Base-by-base conservation (phyloP, 2,888 invertebrate species). In the Leptinotarsa haldemani region DNA sequence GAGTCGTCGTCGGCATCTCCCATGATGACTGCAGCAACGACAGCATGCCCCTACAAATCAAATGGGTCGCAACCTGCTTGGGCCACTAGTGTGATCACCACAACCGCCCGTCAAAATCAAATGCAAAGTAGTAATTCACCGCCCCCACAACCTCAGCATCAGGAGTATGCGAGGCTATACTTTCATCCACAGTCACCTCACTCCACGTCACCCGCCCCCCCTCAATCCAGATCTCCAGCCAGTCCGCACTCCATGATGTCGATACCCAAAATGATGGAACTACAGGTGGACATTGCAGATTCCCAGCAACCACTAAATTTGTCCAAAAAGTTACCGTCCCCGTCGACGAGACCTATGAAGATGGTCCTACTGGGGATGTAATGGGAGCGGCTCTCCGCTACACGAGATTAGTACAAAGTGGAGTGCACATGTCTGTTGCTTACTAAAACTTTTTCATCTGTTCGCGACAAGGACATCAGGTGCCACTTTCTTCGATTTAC, bases 221-320 rank as follows among this genome's bases (percentile, higher is more conserved):
- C 85, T 16, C 85, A 81, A 78, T 83, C 86, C 85, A 87, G 84
- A 85, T 88, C 84, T 77, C 84, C 80, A 30, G 72, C 71, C 16
- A 86, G 86, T 88, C 86, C 88, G 67, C 87, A 86, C 71, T 82
- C 85, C 47, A 85, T 88, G 63, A 79, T 87, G 69, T 83, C 87
- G 53, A 79, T 87, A 15, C 83, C 87, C 52, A 89, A 92, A 87
- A 88, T 93, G 85, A 89, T 93, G 84, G 94, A 95, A 86, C 90
- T 95, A 81, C 95, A 95, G 87, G 94, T 95, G 82, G 94, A 94
- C 85, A 94, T 94, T 81, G 94, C 94, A 83, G 94, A 94, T 84
- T 91, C 93, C 69, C 93, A 93, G 81, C 94, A 94, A 86, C 97
- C 97, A 71, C 89, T 97, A 80, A 97, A 97, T 90, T 90, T 97